Conservation (phyloP, 2,888 invertebrate genomes). For the Harpalus rubripes region DNA sequence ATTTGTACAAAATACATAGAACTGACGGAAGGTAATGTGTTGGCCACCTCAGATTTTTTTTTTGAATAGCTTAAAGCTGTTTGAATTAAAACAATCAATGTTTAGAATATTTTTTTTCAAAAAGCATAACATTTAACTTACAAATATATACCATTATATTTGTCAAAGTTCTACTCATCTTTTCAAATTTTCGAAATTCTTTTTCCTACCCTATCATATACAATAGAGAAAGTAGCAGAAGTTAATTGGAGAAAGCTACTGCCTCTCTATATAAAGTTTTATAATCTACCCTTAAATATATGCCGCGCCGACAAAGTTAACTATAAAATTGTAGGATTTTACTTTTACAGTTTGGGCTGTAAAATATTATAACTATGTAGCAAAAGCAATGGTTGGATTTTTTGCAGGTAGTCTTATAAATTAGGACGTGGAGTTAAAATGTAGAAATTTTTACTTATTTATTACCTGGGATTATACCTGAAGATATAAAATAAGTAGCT, state of each 20-base stretch:
- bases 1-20: too few species aligned
- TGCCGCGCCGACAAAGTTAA: not conserved
- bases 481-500: not conserved
- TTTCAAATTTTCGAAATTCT: not conserved
- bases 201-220: not conserved
- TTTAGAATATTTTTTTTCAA: too few species aligned
- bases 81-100: too few species aligned
- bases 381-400: not conserved
- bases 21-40: too few species aligned
- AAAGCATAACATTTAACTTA: too few species aligned
- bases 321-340: constrained; percentile 1
- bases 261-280: not conserved
- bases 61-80: too few species aligned
- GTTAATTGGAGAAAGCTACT: constrained; percentile 12
- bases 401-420: not conserved
- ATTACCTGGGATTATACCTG: not conserved
- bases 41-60: too few species aligned
- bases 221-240: constrained; percentile 3
- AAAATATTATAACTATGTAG: constrained; percentile 1
- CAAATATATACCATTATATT: too few species aligned
- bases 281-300: not conserved
- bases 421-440: not conserved
- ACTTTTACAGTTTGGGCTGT: not conserved
- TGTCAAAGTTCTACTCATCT: too few species aligned
- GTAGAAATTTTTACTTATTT: not conserved